Conservation (phyloP, 2,797 vertebrate genomes). For the Lophotriccus pileatus region DNA sequence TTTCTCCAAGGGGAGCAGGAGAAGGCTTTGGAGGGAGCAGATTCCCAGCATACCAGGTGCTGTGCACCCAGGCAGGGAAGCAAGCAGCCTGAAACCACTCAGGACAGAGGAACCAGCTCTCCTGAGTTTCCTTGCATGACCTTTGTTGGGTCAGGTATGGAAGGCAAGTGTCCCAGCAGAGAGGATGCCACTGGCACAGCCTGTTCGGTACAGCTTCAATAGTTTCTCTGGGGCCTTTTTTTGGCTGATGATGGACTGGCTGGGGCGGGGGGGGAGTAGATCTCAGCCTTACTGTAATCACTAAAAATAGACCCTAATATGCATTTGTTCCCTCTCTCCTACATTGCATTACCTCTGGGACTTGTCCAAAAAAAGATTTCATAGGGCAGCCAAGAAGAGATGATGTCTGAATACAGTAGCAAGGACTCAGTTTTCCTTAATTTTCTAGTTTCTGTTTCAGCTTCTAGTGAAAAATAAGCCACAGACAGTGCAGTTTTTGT, state of each 20-base stretch:
- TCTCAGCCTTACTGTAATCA: neutral
- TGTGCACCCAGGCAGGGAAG: neutral
- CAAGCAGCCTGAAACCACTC: neutral
- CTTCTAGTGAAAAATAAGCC: neutral
- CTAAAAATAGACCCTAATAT: constrained; percentile 27
- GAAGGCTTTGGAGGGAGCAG: neutral
- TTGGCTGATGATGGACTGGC: neutral
- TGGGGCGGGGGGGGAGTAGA: neutral
- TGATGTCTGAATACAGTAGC: neutral
- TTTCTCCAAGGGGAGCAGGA: neutral
- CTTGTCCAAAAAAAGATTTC: neutral
- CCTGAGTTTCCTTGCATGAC: neutral
- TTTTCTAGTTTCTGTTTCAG: constrained; percentile 2
- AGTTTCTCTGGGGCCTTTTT: neutral
- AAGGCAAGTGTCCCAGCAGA: neutral
- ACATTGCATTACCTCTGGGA: neutral
- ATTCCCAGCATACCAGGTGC: neutral
- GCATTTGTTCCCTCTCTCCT: neutral
- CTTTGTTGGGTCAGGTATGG: neutral
- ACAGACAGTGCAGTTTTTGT: constrained; percentile 52
- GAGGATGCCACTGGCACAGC: neutral
- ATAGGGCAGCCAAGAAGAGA: neutral
- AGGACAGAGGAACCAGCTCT: neutral
- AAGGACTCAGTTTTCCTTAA: neutral
- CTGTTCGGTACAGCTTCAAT: neutral